phyloP scores from a whole-genome alignment of 2,888 invertebrate species.

The Morpho deidamia region DNA sequence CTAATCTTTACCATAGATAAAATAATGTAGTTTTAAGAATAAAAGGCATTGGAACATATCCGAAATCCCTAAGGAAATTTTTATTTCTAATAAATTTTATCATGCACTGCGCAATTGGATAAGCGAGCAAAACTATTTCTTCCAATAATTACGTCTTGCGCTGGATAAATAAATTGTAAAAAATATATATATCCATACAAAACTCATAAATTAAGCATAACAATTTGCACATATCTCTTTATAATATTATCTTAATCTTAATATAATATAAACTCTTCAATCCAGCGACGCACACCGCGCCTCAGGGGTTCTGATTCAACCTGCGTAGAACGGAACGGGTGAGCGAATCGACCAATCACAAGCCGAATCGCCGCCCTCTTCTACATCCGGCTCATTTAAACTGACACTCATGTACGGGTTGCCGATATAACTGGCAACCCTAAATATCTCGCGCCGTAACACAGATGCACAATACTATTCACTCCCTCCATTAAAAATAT shows the following conservation, averaged over 20 bases:
- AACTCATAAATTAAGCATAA: slow-evolving; percentile 32
- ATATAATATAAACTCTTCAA: slow-evolving; percentile 22
- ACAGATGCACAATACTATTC: slow-evolving; percentile 75
- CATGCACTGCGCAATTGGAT: no score
- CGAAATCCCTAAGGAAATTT: no score
- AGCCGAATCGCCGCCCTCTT: slow-evolving; percentile 71
- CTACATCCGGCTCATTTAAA: slow-evolving; percentile 55
- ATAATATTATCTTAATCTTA: slow-evolving; percentile 24
- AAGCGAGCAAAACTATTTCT: no score
- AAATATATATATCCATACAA: slow-evolving; percentile 11
- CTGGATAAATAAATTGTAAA: slow-evolving; percentile 14
- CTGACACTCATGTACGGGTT: slow-evolving; percentile 32
- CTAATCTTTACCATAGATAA: no score
- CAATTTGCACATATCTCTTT: slow-evolving; percentile 32
- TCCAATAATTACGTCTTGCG: neutral
- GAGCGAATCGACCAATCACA: slow-evolving; percentile 60
- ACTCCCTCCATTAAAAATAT: slow-evolving; percentile 58
- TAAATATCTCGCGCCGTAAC: slow-evolving; percentile 54
- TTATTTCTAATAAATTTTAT: no score
- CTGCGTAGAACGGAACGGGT: slow-evolving; percentile 74
- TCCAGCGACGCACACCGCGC: slow-evolving; percentile 20
- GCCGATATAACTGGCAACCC: slow-evolving; percentile 43
- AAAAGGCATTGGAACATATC: no score
- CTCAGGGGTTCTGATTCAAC: slow-evolving; percentile 75
- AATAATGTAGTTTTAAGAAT: no score